phyloP scores from a whole-genome alignment of 1,140 invertebrate species.

The Leptinotarsa undecemlineata region DNA sequence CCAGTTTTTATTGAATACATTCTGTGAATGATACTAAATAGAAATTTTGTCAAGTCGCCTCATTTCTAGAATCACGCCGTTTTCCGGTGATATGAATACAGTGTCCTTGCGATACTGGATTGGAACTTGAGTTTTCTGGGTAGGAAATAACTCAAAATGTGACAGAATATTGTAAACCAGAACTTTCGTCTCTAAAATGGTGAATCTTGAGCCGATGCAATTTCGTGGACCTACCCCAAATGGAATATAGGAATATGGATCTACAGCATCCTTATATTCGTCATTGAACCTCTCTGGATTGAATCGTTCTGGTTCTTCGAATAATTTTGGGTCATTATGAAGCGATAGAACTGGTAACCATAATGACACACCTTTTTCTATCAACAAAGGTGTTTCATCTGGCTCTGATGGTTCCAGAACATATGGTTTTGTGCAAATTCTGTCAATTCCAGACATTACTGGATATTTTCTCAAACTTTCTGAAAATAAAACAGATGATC shows the following conservation, averaged over 20 bases:
- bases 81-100: not conserved
- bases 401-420: constrained; percentile 32
- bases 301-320: constrained; percentile 64
- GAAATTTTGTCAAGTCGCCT: not conserved
- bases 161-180: constrained; percentile 59
- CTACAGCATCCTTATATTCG: constrained; percentile 51
- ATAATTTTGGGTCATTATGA: constrained; percentile 65
- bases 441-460: constrained; percentile 20
- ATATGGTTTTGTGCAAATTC: constrained; percentile 36
- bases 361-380: constrained; percentile 55
- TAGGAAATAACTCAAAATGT: constrained; percentile 60
- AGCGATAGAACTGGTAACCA: constrained; percentile 59
- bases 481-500: constrained; percentile 8
- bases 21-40: no score
- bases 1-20: no score
- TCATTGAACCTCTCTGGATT: constrained; percentile 60
- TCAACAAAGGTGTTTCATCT: constrained; percentile 34
- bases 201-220: constrained; percentile 56
- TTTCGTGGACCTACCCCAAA: constrained; percentile 57
- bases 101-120: constrained; percentile 34
- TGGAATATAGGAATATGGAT: constrained; percentile 45
- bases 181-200: constrained; percentile 56
- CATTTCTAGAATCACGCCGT: constrained; percentile 2
- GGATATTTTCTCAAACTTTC: constrained; percentile 34
- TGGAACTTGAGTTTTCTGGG: constrained; percentile 49